A percentile compares a stretch with the other conserved stretches of the same genome.
phyloP scores from a whole-genome alignment of 2,113 vertebrate species.

The Martes martes region DNA sequence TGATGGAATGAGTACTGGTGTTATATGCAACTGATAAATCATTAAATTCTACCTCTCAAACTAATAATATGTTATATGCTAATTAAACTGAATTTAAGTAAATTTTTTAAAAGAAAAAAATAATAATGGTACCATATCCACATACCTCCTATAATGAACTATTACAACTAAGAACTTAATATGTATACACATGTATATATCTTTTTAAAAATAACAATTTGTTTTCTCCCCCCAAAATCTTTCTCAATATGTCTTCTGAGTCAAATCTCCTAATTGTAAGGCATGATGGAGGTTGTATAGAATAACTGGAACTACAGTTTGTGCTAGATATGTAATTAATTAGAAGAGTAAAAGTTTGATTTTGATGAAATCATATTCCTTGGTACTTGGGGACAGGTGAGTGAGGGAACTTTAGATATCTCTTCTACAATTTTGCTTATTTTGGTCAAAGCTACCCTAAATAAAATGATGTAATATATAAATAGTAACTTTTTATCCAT shows the following conservation, averaged over 20 bases:
- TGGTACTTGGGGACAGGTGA: background rate
- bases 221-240: background rate
- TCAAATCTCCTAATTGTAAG: background rate
- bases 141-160: background rate
- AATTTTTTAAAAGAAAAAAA: background rate
- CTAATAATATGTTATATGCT: background rate
- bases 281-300: background rate
- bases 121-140: background rate
- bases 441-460: background rate
- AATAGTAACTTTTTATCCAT: background rate
- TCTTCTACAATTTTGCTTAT: background rate
- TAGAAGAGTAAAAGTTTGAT: background rate
- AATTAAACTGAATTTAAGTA: background rate
- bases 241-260: background rate
- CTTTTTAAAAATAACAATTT: background rate
- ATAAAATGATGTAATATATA: background rate
- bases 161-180: background rate
- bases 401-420: background rate
- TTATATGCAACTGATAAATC: background rate
- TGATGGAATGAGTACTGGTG: background rate
- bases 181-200: background rate
- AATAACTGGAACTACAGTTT: background rate
- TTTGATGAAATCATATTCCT: background rate
- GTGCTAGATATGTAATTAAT: background rate
- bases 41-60: background rate